Percentiles rank a stretch among this genome's conserved stretches.
phyloP scores from a whole-genome alignment of 2,888 invertebrate genomes.

The Sceliomorpha sp. region DNA sequence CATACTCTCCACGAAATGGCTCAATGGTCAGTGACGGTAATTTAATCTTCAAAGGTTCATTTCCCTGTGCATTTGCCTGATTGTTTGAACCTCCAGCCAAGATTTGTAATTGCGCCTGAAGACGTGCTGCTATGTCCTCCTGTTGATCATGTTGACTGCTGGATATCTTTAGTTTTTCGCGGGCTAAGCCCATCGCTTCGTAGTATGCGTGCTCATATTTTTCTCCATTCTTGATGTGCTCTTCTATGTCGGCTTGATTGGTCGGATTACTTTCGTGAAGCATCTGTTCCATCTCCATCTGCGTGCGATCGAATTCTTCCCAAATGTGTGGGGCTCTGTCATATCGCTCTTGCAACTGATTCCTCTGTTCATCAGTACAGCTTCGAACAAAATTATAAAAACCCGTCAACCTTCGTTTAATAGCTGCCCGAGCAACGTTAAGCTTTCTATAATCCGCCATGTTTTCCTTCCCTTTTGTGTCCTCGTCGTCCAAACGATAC shows the following conservation, averaged over 20 bases:
- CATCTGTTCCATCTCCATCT: neutral
- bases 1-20: slow-evolving; percentile 29
- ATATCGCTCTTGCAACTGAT: slow-evolving; percentile 2
- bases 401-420: neutral
- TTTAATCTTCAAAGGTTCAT: neutral
- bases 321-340: slow-evolving; percentile 2
- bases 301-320: neutral
- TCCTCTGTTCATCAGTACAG: slow-evolving; percentile 2
- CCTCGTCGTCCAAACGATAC: neutral
- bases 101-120: no score
- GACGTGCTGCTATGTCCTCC: neutral
- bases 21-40: slow-evolving; percentile 19
- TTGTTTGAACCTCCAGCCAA: no score
- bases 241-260: slow-evolving; percentile 9
- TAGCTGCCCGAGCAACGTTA: neutral
- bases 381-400: neutral
- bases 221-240: neutral
- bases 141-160: neutral
- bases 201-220: neutral
- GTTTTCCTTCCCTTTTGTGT: neutral
- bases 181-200: neutral
- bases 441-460: neutral
- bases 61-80: neutral
- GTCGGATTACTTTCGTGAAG: neutral
- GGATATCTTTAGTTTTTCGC: neutral